Conservation (phyloP, 1,140 invertebrate species). For the Manduca sexta region DNA sequence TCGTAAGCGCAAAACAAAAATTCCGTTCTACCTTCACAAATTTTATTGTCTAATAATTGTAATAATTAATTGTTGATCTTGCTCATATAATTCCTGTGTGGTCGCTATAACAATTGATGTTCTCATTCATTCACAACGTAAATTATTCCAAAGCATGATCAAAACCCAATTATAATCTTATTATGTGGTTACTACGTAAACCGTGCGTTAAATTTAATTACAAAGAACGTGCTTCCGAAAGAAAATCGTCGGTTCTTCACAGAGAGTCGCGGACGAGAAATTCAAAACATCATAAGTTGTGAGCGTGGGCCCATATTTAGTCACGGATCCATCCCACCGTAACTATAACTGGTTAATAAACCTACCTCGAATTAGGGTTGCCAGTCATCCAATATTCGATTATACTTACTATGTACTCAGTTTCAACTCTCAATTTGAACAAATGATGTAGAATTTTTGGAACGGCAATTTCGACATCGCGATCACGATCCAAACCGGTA, state of each 20-base stretch:
- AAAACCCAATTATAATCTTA: constrained; percentile 40
- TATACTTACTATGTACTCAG: no score
- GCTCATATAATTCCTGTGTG: no score
- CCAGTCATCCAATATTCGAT: background rate
- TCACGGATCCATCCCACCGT: constrained; percentile 37
- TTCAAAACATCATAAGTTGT: constrained; percentile 47
- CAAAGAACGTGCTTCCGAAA: constrained; percentile 35
- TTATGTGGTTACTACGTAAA: constrained; percentile 35
- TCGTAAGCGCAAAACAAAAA: no score
- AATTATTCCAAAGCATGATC: constrained; percentile 16
- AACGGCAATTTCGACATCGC: no score
- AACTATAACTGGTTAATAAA: constrained; percentile 39
- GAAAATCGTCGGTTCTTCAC: constrained; percentile 22
- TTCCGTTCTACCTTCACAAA: no score
- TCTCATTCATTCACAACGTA: background rate
- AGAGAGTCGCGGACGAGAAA: constrained; percentile 34
- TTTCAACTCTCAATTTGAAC: background rate
- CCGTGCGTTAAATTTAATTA: constrained; percentile 57
- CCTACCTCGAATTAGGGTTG: constrained; percentile 7
- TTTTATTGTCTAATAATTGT: no score
- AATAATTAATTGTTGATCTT: no score
- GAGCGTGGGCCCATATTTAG: constrained; percentile 57
- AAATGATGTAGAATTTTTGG: background rate
- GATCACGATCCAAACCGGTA: no score
- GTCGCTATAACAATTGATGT: no score